These are phyloP conservation scores for Caradrina kadenii DNA, from an alignment of 2,888 invertebrate genomes.

Conservation along the genomic window DNA sequence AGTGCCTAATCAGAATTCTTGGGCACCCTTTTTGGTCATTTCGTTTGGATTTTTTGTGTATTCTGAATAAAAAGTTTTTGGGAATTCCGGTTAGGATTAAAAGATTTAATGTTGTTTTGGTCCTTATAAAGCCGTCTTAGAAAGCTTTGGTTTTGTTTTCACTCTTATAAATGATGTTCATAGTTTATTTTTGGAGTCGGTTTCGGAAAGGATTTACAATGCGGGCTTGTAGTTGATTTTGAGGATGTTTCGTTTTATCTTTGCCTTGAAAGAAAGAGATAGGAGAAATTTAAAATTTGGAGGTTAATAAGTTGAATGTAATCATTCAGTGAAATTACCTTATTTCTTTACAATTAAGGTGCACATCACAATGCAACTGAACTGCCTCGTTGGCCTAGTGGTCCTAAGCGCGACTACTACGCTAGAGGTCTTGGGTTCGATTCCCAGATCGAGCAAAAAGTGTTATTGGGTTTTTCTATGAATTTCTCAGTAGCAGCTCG, in stretches of 20 bases:
- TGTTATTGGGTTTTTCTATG: too few relatives aligned
- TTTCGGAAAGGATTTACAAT: neutral
- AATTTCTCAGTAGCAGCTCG: too few relatives aligned
- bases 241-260: neutral
- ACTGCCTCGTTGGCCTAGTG: too few relatives aligned
- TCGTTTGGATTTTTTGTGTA: slow-evolving; percentile 56
- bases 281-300: neutral
- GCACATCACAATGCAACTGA: neutral
- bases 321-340: too few relatives aligned
- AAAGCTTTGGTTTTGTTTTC: slow-evolving; percentile 33
- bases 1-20: slow-evolving; percentile 86
- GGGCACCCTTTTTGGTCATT: slow-evolving; percentile 79
- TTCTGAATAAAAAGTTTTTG: slow-evolving; percentile 42
- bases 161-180: neutral
- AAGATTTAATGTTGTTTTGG: slow-evolving; percentile 39
- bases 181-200: neutral
- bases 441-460: too few relatives aligned
- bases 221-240: neutral
- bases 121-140: slow-evolving; percentile 27
- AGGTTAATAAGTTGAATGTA: neutral
- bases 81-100: slow-evolving; percentile 46
- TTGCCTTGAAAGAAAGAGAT: neutral
- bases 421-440: too few relatives aligned
- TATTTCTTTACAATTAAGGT: neutral
- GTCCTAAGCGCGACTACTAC: too few relatives aligned